phyloP scores from a whole-genome alignment of 1,140 invertebrate species.

The Spodoptera frugiperda region DNA sequence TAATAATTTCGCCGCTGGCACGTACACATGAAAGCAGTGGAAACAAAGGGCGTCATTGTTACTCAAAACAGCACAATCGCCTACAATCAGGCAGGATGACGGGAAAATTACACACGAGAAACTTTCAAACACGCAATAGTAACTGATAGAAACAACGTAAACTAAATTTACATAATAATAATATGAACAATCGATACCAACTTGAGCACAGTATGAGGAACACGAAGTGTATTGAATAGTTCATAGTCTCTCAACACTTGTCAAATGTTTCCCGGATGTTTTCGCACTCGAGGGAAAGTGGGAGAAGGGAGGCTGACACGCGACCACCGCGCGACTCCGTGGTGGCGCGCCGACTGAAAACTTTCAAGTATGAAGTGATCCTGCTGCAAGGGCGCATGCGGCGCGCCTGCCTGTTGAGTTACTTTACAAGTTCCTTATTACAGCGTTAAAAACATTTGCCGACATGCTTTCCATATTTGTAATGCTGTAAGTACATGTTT shows the following conservation, averaged over 20 bases:
- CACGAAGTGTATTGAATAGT: constrained; percentile 67
- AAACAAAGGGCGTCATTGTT: constrained; percentile 42
- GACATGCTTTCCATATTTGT: constrained; percentile 22
- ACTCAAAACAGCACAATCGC: constrained; percentile 47
- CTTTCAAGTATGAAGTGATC: constrained; percentile 49
- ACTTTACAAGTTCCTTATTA: constrained; percentile 51
- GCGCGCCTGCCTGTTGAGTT: constrained; percentile 66
- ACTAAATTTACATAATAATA: constrained; percentile 46
- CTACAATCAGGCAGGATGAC: constrained; percentile 64
- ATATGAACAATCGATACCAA: constrained; percentile 62
- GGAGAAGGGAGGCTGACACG: constrained; percentile 22
- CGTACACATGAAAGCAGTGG: constrained; percentile 5
- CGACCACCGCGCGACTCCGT: constrained; percentile 56
- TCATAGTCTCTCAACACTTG: constrained; percentile 56
- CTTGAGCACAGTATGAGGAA: constrained; percentile 70
- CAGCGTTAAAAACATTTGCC: constrained; percentile 36
- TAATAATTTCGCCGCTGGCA: constrained; percentile 12
- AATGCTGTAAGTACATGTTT: neutral
- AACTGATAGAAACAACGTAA: constrained; percentile 48
- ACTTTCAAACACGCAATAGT: constrained; percentile 58
- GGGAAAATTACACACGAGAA: constrained; percentile 64
- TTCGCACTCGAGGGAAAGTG: constrained; percentile 30
- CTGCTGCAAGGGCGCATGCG: constrained; percentile 62
- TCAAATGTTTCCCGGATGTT: constrained; percentile 19
- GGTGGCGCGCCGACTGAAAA: constrained; percentile 64